Base-by-base conservation (phyloP, 2,797 vertebrate genomes). In the Clarias platycephalus region DNA sequence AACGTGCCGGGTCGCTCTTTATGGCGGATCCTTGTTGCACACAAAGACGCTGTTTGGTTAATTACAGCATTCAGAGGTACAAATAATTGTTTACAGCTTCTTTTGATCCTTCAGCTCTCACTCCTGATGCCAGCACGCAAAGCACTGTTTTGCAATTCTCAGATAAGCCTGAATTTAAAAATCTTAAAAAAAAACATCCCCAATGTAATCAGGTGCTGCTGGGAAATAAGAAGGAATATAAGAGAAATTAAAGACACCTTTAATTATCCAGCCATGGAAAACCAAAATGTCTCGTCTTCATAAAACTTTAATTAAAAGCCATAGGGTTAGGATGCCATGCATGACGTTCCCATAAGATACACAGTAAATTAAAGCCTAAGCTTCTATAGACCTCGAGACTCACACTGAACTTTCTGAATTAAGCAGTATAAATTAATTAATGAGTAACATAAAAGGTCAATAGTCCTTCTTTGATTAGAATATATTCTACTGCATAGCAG, bases 51-150 rank as follows among this genome's bases (percentile, higher is more conserved):
- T 67, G 13, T 77, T 75, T 26, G n/a, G 20, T 49, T 78, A 88
- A 84, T 87, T 80, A 84, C 58, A 62, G 66, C 81, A 40, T 58
- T 77, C 60, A 68, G 80, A 70, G 66, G 60, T 84, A 53, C 5
- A 85, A 66, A 85, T 83, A 80, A 82, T 84, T 44, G 70, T 55
- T 77, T 71, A 24, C 44, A 64, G 80, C 78, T 75, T 28, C 72
- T 58, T 40, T 40, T 16, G 2, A 44, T 28, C 78, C n/a, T 4
- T 66, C 44, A 31, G 26, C 77, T 60, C 28, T 60, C 10, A 3
- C 1, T 37, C 75, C 55, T 79, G 58, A 58, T 16, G 60, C 12
- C 28, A 4, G 15, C 20, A 44, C 3, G 49, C 60, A 80, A 79
- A 44, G 60, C 76, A 78, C 34, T 5, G 26, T 64, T 49, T 10